These are phyloP conservation scores for Apostichopus californicus DNA, from an alignment of 35 echinoderm and acorn worm genomes.

Conservation along the genomic window DNA sequence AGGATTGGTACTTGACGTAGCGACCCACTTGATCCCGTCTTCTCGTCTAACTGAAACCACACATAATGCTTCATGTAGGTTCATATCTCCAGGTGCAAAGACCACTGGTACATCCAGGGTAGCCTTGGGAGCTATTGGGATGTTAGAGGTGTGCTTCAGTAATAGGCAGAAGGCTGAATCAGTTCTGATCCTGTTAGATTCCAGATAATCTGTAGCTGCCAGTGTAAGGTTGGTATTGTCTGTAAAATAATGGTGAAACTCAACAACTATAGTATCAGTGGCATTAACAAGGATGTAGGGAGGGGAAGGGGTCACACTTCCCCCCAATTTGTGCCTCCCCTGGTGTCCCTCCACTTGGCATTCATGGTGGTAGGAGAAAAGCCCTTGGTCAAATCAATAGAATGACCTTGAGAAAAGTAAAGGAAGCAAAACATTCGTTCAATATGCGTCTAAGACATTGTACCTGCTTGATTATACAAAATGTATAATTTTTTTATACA, in stretches of 20 bases:
- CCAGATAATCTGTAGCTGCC: conserved; percentile 45
- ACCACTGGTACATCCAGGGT: conserved; percentile 90
- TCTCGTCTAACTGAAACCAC: conserved; percentile 76
- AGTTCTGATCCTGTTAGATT: conserved; percentile 71
- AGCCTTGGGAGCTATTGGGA: conserved; percentile 75
- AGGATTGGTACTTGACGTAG: conserved; percentile 61
- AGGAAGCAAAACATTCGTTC: too few species aligned
- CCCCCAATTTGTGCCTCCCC: too few species aligned
- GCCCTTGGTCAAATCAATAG: too few species aligned
- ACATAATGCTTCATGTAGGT: conserved; percentile 84
- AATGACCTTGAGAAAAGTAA: too few species aligned
- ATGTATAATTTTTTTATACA: too few species aligned
- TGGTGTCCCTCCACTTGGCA: too few species aligned
- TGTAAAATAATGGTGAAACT: neutral
- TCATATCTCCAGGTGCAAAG: conserved; percentile 95
- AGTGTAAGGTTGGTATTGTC: conserved; percentile 79
- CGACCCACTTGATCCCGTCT: conserved; percentile 69
- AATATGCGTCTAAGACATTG: too few species aligned
- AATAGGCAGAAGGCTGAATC: conserved; percentile 96
- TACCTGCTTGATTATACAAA: too few species aligned
- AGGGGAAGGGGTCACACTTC: too few species aligned
- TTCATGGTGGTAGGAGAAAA: too few species aligned
- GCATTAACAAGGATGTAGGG: too few species aligned
- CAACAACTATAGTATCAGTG: too few species aligned
- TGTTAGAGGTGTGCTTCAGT: conserved; percentile 78